These are phyloP conservation scores for Sceliomorpha sp. DNA, from an alignment of 2,888 invertebrate species.

Conservation along the genomic window DNA sequence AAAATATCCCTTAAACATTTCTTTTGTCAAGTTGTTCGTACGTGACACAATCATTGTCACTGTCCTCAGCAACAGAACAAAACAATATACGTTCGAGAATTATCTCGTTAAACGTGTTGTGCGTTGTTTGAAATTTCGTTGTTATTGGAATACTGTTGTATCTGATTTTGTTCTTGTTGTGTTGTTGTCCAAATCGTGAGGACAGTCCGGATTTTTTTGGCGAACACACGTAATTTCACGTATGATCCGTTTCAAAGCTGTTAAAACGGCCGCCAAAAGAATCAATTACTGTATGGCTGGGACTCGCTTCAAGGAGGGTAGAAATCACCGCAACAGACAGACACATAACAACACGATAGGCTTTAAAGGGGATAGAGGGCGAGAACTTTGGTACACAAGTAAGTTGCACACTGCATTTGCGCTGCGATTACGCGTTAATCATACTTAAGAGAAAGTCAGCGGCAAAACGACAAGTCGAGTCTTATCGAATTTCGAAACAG, in stretches of 20 bases:
- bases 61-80: neutral
- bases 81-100: slow-evolving; percentile 19
- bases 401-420: slow-evolving; percentile 32
- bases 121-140: too few relatives aligned
- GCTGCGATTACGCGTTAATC: too few relatives aligned
- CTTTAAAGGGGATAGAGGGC: slow-evolving; percentile 46
- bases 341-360: slow-evolving; percentile 68
- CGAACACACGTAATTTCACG: neutral
- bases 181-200: slow-evolving; percentile 31
- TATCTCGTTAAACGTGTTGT: slow-evolving; percentile 34
- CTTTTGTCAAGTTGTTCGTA: neutral
- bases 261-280: slow-evolving; percentile 25
- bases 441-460: slow-evolving; percentile 23
- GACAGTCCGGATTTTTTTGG: slow-evolving; percentile 20
- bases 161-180: slow-evolving; percentile 46
- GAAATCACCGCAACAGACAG: slow-evolving; percentile 64
- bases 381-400: neutral
- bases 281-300: slow-evolving; percentile 27
- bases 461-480: slow-evolving; percentile 16
- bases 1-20: slow-evolving; percentile 22
- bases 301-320: slow-evolving; percentile 52
- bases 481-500: slow-evolving; percentile 13
- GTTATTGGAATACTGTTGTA: slow-evolving; percentile 38
- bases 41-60: neutral
- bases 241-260: slow-evolving; percentile 4